Evolutionary conservation across 2,888 invertebrate species (phyloP), one percentile per base, ranked within the genome.

Genomic region (Epicampocera succincta): DNA sequence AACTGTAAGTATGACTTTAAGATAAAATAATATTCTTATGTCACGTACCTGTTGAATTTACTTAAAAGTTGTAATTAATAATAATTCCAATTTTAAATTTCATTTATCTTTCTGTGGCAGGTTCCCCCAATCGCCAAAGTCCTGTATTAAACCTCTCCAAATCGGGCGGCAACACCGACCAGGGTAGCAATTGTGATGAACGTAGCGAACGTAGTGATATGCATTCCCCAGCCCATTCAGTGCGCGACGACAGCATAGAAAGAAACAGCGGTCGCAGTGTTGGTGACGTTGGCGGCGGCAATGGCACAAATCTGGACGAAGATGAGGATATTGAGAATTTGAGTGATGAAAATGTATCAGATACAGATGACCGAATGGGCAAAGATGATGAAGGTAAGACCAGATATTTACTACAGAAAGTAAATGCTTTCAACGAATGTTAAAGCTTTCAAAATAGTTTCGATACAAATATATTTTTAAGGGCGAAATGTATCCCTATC

Each of bases 71-170:
- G n/a, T n/a, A n/a, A n/a, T n/a, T n/a, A n/a, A n/a, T n/a, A n/a
- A n/a, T n/a, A n/a, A n/a, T n/a, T n/a, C n/a, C n/a, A n/a, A n/a
- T n/a, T n/a, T n/a, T n/a, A n/a, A n/a, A n/a, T n/a, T n/a, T n/a
- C n/a, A n/a, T n/a, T n/a, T n/a, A 1, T n/a, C 4, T 42, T 52
- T 42, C 33, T 11, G 3, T 3, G 85, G 85, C 33, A 92, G 92
- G 85, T 92, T 97, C 97, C 81, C 96, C 97, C 84, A 96, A 95
- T 87, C 96, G 96, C 72, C 96, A 96, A 92, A 97, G 97, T 94
- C 97, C 97, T 83, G 97, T 97, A 85, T 92, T 97, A 87, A 97
- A 97, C 92, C 93, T 98, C 78, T 97, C 97, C 72, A 97, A 97
- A 92, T 96, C 96, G 75, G 96, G 96, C 69, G 95, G 92, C 88